Evolutionary conservation across 2,888 invertebrate species (phyloP), one percentile per base, ranked within the genome.

Genomic region (Melieria omissa): DNA sequence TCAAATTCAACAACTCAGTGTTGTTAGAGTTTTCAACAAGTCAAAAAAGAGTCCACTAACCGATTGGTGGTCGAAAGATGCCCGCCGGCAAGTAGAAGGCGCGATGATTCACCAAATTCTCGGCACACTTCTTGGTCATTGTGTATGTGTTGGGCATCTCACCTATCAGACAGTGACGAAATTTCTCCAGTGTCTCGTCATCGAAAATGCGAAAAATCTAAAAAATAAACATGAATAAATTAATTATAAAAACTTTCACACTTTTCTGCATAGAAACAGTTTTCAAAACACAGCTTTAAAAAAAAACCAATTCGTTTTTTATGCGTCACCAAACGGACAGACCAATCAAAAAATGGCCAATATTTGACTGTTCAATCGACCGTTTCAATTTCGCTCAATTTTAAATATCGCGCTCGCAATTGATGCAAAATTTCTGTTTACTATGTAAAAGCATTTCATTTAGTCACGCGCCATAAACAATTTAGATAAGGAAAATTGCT

Each of bases 141-240:
- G 87, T 87, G 54, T 87, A 87, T n/a, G 88, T 87, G 64, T 87
- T 87, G 58, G 87, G 87, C 84, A 88, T 84, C 55, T 84, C 83
- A 49, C 86, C 86, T 74, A 87, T 82, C 46, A 87, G 75, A 47
- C 87, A 86, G 65, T 85, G 86, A 42, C 84, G 81, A 69, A 87
- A 75, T 78, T 86, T 85, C 74, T 87, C 86, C 78, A 87, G 77
- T 9, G 85, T 83, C 58, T 82, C 80, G 71, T 86, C 86, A 68
- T 87, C 85, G 49, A 87, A 83, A 41, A 85, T 84, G 71, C 85
- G 83, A 78, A 83, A 86, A 69, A 87, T 81, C 87, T 87, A 71
- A 5, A 71, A 70, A 70, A 60, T 65, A 58, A 46, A 52, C 10
- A 57, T 8, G 2, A 29, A 29, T 12, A 47, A 60, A 5, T 10